phyloP scores from a whole-genome alignment of 2,113 vertebrate genomes.

The Festucalex cinctus region DNA sequence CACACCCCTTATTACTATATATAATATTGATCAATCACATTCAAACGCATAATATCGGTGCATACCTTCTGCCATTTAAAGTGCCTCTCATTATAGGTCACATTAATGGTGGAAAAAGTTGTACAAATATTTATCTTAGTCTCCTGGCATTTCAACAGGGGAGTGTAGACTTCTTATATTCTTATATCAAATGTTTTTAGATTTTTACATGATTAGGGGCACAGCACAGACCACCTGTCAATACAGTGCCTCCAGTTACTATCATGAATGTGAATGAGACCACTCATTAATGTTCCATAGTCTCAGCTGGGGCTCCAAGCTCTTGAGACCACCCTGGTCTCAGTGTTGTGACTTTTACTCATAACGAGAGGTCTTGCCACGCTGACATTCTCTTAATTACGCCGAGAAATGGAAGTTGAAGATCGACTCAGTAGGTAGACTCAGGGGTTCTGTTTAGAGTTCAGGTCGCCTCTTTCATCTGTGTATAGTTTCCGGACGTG shows the following conservation, averaged over 20 bases:
- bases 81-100: no score
- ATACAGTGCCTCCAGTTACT: not conserved
- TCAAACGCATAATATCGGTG: no score
- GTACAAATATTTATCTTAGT: no score
- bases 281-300: slow-evolving; percentile 35
- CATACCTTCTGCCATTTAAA: no score
- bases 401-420: slow-evolving; percentile 26
- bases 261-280: slow-evolving; percentile 22
- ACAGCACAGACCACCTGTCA: slow-evolving; percentile 3
- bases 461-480: slow-evolving; percentile 31
- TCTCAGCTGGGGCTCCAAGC: slow-evolving; percentile 26
- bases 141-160: no score
- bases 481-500: slow-evolving; percentile 22
- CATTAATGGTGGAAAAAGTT: no score
- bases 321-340: slow-evolving; percentile 34
- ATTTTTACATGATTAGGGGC: not conserved
- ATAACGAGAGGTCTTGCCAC: slow-evolving; percentile 38
- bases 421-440: slow-evolving; percentile 39
- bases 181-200: not conserved
- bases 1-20: no score
- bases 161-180: no score
- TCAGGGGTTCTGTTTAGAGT: slow-evolving; percentile 39
- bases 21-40: no score
- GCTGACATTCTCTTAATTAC: slow-evolving; percentile 69
- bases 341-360: slow-evolving; percentile 31